Percentiles rank a stretch among this genome's conserved stretches.
phyloP scores from a whole-genome alignment of 37 sponge, comb jelly and placozoan genomes.

The Spongilla lacustris region DNA sequence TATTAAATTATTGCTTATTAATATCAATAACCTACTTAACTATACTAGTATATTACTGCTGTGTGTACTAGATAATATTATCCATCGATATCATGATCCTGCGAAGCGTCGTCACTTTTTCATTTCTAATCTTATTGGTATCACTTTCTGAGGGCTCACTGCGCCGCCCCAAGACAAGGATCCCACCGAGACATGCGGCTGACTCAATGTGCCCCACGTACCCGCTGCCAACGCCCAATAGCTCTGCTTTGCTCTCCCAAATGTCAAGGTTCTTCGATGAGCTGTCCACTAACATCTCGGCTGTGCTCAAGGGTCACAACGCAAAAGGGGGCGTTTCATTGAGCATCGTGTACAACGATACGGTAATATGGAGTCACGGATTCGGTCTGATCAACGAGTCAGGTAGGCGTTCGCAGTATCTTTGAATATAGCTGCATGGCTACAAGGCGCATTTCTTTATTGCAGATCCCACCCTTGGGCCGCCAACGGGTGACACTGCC shows the following conservation, averaged over 20 bases:
- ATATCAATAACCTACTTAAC: too few relatives aligned
- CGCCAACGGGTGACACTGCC: constrained; percentile 59
- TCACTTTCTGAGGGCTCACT: not conserved
- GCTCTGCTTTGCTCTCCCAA: not conserved
- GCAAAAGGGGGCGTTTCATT: constrained; percentile 63
- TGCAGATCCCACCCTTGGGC: constrained; percentile 59
- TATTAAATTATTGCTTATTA: too few relatives aligned
- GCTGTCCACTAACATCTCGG: constrained; percentile 21
- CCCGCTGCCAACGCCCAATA: constrained; percentile 2
- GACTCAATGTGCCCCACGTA: constrained; percentile 12
- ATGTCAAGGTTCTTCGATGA: constrained; percentile 20
- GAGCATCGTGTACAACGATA: constrained; percentile 64
- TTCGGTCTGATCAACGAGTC: constrained; percentile 56
- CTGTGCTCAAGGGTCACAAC: constrained; percentile 17
- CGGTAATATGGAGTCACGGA: constrained; percentile 57
- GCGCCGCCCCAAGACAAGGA: not conserved
- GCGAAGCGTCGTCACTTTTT: not conserved
- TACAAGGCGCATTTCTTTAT: not conserved
- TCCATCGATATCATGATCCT: not conserved
- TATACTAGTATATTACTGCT: too few relatives aligned
- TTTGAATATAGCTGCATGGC: not conserved
- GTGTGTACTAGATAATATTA: too few relatives aligned
- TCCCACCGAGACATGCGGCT: not conserved
- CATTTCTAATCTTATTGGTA: not conserved
- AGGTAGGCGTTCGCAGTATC: constrained; percentile 6